Conservation (phyloP, 2,797 vertebrate species). For the Phataginus tetradactyla region DNA sequence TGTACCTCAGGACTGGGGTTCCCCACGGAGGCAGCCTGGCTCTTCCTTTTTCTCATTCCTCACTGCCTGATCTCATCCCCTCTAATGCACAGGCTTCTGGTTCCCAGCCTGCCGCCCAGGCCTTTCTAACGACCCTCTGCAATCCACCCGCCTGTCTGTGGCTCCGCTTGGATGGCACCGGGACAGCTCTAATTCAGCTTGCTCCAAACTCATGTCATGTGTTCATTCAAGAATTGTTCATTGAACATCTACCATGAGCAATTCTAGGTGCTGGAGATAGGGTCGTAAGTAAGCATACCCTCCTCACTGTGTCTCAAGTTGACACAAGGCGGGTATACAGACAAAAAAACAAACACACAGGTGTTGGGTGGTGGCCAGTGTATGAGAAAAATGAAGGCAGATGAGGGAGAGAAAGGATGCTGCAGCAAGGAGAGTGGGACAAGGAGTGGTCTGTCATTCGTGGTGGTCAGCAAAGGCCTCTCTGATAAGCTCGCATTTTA, state of each 20-base stretch:
- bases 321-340: not conserved
- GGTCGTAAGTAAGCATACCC: no score
- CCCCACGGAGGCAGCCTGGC: not conserved
- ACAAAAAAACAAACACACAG: not conserved
- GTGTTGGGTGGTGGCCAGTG: not conserved
- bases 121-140: no score
- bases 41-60: not conserved
- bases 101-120: not conserved
- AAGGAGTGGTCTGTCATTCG: not conserved
- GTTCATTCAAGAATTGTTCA: not conserved
- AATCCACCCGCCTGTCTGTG: not conserved
- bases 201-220: not conserved
- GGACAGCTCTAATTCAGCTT: not conserved
- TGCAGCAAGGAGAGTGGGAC: not conserved
- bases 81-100: rapidly evolving
- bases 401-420: not conserved
- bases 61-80: no score
- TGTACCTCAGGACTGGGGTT: not conserved
- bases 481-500: not conserved
- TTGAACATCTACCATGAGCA: not conserved
- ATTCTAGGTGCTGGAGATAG: not conserved
- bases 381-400: not conserved
- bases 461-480: not conserved
- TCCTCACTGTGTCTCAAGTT: not conserved
- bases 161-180: not conserved